A percentile compares a stretch with the other conserved stretches of the same genome.
phyloP scores from a whole-genome alignment of 2,113 vertebrate genomes.

The Dipodomys merriami region DNA sequence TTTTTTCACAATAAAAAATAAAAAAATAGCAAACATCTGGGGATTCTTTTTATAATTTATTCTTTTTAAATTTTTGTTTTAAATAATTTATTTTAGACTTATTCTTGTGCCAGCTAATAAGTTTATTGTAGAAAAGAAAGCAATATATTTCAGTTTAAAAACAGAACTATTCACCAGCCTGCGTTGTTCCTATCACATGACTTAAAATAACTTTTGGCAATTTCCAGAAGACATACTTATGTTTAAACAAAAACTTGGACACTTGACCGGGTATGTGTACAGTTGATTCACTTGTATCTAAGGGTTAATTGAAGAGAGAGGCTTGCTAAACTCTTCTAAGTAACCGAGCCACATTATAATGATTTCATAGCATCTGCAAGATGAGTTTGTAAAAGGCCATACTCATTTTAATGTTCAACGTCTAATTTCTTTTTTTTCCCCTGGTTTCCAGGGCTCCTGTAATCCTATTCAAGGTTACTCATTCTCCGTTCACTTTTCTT shows the following conservation, averaged over 20 bases:
- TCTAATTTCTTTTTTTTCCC: background rate
- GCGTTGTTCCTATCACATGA: background rate
- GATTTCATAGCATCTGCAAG: slow-evolving; percentile 17
- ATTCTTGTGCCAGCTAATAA: slow-evolving; percentile 30
- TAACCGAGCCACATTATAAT: slow-evolving; percentile 9
- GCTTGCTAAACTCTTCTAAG: slow-evolving; percentile 11
- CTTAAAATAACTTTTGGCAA: slow-evolving; percentile 36
- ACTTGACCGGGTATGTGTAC: background rate
- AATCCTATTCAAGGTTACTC: background rate
- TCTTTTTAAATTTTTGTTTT: no score
- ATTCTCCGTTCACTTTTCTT: background rate
- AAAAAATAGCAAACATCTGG: slow-evolving; percentile 1
- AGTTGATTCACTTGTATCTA: background rate
- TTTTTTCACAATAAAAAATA: no score
- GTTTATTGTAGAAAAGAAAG: slow-evolving; percentile 29
- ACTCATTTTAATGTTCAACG: background rate
- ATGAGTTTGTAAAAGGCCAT: background rate
- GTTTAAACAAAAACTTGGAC: background rate
- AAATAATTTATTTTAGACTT: background rate
- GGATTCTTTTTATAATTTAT: background rate
- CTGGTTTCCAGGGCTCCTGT: background rate
- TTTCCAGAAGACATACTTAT: slow-evolving; percentile 8
- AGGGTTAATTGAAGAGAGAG: background rate
- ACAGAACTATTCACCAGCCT: background rate
- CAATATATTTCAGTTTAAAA: slow-evolving; percentile 15